phyloP scores from a whole-genome alignment of 2,888 invertebrate species.

The Caradrina kadenii region DNA sequence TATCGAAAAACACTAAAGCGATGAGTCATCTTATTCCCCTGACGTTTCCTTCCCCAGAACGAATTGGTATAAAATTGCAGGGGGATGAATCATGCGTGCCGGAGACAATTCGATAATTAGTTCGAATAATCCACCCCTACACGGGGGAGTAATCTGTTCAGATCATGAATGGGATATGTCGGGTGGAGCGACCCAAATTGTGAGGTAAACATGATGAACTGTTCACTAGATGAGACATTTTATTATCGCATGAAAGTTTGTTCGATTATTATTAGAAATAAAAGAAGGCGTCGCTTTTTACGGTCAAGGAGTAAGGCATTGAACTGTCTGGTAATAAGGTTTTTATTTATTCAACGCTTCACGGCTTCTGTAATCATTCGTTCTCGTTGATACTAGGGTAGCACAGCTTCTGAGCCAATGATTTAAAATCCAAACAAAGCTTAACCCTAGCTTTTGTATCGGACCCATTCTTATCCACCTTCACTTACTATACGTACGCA shows the following conservation, averaged over 20 bases:
- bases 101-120: conserved; percentile 76
- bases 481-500: too few relatives aligned
- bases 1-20: conserved; percentile 60
- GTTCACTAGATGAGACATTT: conserved; percentile 36
- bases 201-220: conserved; percentile 45
- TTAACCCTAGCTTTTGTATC: not conserved
- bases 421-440: conserved; percentile 11
- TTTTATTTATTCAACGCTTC: conserved; percentile 3
- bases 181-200: conserved; percentile 53
- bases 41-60: conserved; percentile 40
- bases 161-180: conserved; percentile 66
- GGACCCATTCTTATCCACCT: conserved; percentile 5
- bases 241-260: not conserved
- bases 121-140: conserved; percentile 68
- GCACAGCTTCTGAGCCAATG: not conserved
- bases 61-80: conserved; percentile 70
- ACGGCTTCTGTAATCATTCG: not conserved
- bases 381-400: not conserved
- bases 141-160: conserved; percentile 53
- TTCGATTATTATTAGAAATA: not conserved
- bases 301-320: not conserved
- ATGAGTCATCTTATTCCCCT: conserved; percentile 67
- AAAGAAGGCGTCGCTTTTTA: not conserved
- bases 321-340: not conserved
- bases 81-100: conserved; percentile 70